These are phyloP conservation scores for Peromyscus attwateri DNA, from an alignment of 2,797 vertebrate genomes.

Conservation along the genomic window DNA sequence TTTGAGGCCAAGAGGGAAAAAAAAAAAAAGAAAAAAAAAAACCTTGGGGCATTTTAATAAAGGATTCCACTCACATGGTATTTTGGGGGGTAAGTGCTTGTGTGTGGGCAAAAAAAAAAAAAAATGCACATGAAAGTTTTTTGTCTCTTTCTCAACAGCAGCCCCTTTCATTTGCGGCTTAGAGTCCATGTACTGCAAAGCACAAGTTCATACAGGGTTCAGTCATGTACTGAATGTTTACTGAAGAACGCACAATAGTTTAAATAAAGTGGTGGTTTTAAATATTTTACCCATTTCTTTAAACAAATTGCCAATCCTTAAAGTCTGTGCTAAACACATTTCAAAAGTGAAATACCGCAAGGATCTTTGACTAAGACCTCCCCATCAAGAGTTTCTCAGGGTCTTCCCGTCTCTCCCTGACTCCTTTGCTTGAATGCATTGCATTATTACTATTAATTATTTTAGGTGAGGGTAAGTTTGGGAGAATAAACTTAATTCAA, in stretches of 20 bases:
- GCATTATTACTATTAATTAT: constrained; percentile 70
- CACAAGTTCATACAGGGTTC: constrained; percentile 92
- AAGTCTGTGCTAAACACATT: constrained; percentile 88
- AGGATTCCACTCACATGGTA: constrained; percentile 88
- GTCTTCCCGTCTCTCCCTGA: neutral
- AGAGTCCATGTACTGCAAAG: constrained; percentile 90
- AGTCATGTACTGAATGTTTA: constrained; percentile 91
- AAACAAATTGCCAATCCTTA: constrained; percentile 91
- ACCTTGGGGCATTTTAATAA: constrained; percentile 88
- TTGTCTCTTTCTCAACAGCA: constrained; percentile 89
- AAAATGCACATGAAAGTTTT: constrained; percentile 90
- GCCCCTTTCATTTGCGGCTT: constrained; percentile 87
- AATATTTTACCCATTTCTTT: constrained; percentile 92
- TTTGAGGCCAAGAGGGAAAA: constrained; percentile 88
- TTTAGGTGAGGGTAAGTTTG: constrained; percentile 71
- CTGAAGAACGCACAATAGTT: constrained; percentile 91
- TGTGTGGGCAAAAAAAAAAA: constrained; percentile 90
- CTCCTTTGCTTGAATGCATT: constrained; percentile 70
- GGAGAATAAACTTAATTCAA: constrained; percentile 77
- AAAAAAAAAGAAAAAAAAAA: constrained; percentile 62
- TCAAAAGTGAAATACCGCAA: constrained; percentile 88
- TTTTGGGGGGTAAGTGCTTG: constrained; percentile 89
- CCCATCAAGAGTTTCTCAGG: constrained; percentile 71
- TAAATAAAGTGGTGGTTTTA: constrained; percentile 90
- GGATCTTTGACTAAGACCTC: constrained; percentile 86